Evolutionary conservation across 92 coral and sea anemone genomes (phyloP).

Genomic region (Porites cylindrica): DNA sequence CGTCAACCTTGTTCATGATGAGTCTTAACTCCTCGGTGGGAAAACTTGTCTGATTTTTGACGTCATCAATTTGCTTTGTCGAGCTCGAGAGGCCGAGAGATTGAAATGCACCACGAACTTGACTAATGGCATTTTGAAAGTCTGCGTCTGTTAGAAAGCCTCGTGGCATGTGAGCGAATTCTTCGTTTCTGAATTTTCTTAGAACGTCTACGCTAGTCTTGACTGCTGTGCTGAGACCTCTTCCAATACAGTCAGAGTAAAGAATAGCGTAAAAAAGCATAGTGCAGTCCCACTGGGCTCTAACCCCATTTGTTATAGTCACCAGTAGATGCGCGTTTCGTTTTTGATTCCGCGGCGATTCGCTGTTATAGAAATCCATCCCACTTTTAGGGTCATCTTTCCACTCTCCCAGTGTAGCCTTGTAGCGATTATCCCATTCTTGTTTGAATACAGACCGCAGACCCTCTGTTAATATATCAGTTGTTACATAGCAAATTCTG

Average conservation of each 20-base stretch:
- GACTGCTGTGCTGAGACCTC: constrained; percentile 21
- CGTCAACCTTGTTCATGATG: background rate
- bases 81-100: background rate
- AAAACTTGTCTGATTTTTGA: background rate
- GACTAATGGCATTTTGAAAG: constrained; percentile 24
- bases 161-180: constrained; percentile 48
- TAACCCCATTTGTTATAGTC: constrained; percentile 42
- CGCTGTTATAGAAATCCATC: constrained; percentile 20
- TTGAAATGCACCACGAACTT: background rate
- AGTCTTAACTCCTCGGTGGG: background rate
- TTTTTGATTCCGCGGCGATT: background rate
- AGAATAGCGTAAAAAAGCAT: constrained; percentile 29
- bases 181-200: constrained; percentile 45
- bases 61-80: background rate
- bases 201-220: constrained; percentile 32
- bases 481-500: constrained; percentile 40
- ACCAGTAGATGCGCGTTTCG: constrained; percentile 15
- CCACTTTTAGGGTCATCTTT: constrained; percentile 53
- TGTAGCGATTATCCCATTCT: constrained; percentile 71
- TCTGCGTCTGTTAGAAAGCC: constrained; percentile 31
- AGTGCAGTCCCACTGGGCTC: constrained; percentile 69
- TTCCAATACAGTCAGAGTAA: constrained; percentile 56
- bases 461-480: constrained; percentile 43
- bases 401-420: constrained; percentile 58
- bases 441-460: constrained; percentile 60